These are phyloP conservation scores for Ectobius pallidus DNA, from an alignment of 2,888 invertebrate species.

Conservation along the genomic window DNA sequence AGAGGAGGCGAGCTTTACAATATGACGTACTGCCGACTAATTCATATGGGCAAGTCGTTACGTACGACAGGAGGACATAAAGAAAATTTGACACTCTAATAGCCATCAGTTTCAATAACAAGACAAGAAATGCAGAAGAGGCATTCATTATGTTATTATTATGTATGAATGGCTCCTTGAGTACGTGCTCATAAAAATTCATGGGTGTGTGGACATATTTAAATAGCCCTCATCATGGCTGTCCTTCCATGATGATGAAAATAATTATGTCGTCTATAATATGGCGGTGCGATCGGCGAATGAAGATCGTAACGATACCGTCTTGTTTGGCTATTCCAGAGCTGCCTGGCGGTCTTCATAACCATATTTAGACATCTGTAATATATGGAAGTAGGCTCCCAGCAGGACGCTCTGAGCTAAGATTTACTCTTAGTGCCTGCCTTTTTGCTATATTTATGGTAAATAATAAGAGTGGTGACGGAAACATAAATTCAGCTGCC, in stretches of 20 bases:
- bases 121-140: not conserved
- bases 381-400: no score
- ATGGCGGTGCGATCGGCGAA: not conserved
- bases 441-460: no score
- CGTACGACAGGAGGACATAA: not conserved
- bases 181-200: slow-evolving; percentile 21
- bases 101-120: slow-evolving; percentile 29
- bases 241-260: not conserved
- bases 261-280: not conserved
- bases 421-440: no score
- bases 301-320: not conserved
- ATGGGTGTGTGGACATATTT: slow-evolving; percentile 28
- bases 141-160: slow-evolving; percentile 1
- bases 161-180: not conserved
- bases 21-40: no score
- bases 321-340: no score
- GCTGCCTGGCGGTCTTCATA: no score
- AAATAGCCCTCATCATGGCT: slow-evolving; percentile 3
- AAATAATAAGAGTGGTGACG: no score
- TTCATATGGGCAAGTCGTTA: not conserved
- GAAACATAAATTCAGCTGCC: no score
- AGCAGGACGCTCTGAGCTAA: no score
- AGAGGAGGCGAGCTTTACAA: no score
- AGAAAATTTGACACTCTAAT: slow-evolving; percentile 23
- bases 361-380: no score